Base-by-base conservation (phyloP, 2,888 invertebrate genomes). In the Invenusta paracnida region DNA sequence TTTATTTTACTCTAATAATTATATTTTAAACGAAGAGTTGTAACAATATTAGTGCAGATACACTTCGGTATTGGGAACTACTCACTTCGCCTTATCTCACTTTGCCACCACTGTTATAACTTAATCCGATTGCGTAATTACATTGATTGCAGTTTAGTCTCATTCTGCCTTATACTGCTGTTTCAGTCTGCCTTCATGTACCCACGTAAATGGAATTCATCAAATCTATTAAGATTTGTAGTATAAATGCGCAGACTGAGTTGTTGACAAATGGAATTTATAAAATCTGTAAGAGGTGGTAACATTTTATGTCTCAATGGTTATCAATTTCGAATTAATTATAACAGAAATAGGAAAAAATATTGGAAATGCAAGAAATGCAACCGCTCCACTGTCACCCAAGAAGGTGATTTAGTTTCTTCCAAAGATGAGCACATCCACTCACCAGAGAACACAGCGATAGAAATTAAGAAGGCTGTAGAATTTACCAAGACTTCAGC, bases 331-430 rank as follows among this genome's bases (percentile, higher is more conserved):
- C 48, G 48, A 48, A 48, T 48, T 48, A 48, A 48, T 48, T 48
- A 48, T 48, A 48, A 48, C 48, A 48, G 48, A 48, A 48, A 48
- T 48, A 17, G 48, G 17, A 48, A 48, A 48, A 48, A 48, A 48
- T 48, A 48, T 48, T 48, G 5, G 5, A 48, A 48, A 48, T 48
- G 5, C 17, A 48, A 48, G n/a, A 48, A 48, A 73, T 73, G 27
- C 27, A 5, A 73, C 5, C 23, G 73, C 25, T 73, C 73, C 73
- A 23, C 73, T 73, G 73, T 73, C 73, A 73, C 73, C 17, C 73
- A 73, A 73, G 73, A 73, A 73, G 73, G 23, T 13, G 73, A 73
- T 73, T 73, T 73, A 73, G 73, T 73, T 73, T 73, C 73, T 73
- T 73, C 27, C 48, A 48, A 48, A 48, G 48, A 48, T 11, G 48